phyloP scores from a whole-genome alignment of 2,888 invertebrate species.

The Zaprionus obscuricornis region DNA sequence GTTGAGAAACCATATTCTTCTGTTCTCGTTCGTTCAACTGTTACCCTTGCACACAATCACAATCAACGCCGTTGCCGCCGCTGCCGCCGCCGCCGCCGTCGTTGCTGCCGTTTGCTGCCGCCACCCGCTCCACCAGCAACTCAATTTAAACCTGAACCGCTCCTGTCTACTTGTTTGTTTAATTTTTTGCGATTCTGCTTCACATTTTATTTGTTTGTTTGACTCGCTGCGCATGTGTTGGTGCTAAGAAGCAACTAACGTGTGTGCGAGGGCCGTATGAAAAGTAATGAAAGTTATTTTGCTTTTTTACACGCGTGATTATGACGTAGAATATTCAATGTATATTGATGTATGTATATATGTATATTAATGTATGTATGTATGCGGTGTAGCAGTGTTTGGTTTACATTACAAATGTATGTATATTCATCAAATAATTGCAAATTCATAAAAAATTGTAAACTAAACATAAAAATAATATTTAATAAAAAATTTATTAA shows the following conservation, averaged over 20 bases:
- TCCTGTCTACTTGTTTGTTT: constrained; percentile 82
- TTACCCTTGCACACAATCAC: too few relatives aligned
- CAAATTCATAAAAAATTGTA: too few relatives aligned
- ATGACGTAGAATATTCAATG: too few relatives aligned
- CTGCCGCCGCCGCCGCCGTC: constrained; percentile 15
- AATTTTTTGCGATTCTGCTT: constrained; percentile 81
- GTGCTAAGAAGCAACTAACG: constrained; percentile 61
- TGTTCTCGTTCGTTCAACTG: constrained; percentile 68
- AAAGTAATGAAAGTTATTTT: neutral
- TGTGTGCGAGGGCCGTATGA: constrained; percentile 43
- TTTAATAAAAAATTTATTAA: too few relatives aligned
- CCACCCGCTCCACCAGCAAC: constrained; percentile 29
- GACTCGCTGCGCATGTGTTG: constrained; percentile 72
- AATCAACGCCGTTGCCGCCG: constrained; percentile 36
- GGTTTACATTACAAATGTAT: neutral
- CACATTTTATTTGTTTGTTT: constrained; percentile 83
- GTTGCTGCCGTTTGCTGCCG: constrained; percentile 7
- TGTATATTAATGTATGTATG: too few relatives aligned
- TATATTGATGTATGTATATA: neutral
- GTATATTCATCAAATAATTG: neutral
- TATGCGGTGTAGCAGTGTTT: too few relatives aligned
- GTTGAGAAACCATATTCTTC: constrained; percentile 59
- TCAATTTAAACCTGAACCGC: constrained; percentile 66
- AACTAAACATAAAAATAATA: too few relatives aligned
- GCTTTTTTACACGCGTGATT: neutral